A percentile compares a stretch with the other conserved stretches of the same genome.
phyloP scores from a whole-genome alignment of 2,888 invertebrate genomes.

The Ecliptopera silaceata region DNA sequence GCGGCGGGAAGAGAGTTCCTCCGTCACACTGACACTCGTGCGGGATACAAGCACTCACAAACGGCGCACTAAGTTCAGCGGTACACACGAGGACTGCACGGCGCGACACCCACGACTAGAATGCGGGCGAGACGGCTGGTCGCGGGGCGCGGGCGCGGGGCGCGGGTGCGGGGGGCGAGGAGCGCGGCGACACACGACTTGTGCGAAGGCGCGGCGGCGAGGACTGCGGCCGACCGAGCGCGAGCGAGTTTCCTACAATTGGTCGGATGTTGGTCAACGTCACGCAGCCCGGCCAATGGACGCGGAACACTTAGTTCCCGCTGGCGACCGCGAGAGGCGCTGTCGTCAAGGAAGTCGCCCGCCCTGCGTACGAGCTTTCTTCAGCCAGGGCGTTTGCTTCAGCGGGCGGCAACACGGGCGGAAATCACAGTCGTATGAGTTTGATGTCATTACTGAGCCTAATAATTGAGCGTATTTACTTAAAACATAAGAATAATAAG shows the following conservation, averaged over 20 bases:
- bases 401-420: constrained; percentile 63
- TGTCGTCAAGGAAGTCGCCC: constrained; percentile 68
- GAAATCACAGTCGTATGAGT: constrained; percentile 48
- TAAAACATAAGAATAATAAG: neutral
- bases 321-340: constrained; percentile 63
- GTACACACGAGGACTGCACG: constrained; percentile 81
- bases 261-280: constrained; percentile 71
- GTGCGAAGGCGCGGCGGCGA: constrained; percentile 79
- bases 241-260: constrained; percentile 69
- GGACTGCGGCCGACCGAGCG: constrained; percentile 79
- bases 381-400: constrained; percentile 78
- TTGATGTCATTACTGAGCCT: constrained; percentile 7
- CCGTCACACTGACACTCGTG: constrained; percentile 80
- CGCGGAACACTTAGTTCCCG: constrained; percentile 50
- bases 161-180: constrained; percentile 67
- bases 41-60: constrained; percentile 80
- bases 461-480: neutral
- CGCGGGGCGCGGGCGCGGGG: constrained; percentile 74
- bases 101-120: constrained; percentile 82
- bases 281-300: constrained; percentile 67
- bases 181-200: constrained; percentile 74
- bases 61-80: constrained; percentile 79
- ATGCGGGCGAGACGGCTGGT: constrained; percentile 74
- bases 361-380: constrained; percentile 79
- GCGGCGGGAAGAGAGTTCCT: constrained; percentile 70